Evolutionary conservation across 2,113 vertebrate genomes (phyloP), one percentile per base, ranked within the genome.

Genomic region (Prinia subflava): DNA sequence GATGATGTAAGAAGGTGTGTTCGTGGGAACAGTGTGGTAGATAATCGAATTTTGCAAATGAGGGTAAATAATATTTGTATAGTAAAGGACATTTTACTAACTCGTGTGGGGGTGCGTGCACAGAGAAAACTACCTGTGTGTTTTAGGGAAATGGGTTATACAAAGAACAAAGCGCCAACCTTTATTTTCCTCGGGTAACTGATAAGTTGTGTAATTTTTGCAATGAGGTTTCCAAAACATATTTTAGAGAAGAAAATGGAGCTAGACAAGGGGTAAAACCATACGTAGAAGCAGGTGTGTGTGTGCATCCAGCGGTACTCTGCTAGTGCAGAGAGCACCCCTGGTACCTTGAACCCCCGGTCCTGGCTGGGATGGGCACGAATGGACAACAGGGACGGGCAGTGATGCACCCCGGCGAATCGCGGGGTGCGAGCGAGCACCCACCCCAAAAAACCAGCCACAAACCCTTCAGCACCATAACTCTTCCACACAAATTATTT

Each of bases 1-100:
- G 64, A 16, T 95, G 80, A 93, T 13, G 21, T 86, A 88, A 89
- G 79, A 73, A 93, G 86, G 89, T 91, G 83, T 83, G 86, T 74
- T 86, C 35, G 3, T 91, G 93, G 68, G 50, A 92, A 77, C 67
- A 70, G 64, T 7, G 17, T 78, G 76, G 57, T 9, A 55, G 68
- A 67, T 90, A 86, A 85, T 2, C 68, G 79, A 81, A 86, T 95
- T 92, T 94, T 94, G 71, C 47, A 49, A 90, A 81, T 64, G 55
- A 90, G 12, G 52, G 37, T 94, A 88, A 94, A 63, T 90, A 83
- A 28, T 70, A 80, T 83, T 41, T 64, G n/a, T 83, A 50, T 9
- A 46, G 64, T 18, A 55, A 69, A 57, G 74, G 53, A 21, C 41
- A 9, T 92, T 81, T 87, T 69, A 37, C 56, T 74, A 17, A 93